Percentiles rank a stretch among this genome's conserved stretches.
phyloP scores from a whole-genome alignment of 2,888 invertebrate genomes.

The Catotricha subobsoleta region DNA sequence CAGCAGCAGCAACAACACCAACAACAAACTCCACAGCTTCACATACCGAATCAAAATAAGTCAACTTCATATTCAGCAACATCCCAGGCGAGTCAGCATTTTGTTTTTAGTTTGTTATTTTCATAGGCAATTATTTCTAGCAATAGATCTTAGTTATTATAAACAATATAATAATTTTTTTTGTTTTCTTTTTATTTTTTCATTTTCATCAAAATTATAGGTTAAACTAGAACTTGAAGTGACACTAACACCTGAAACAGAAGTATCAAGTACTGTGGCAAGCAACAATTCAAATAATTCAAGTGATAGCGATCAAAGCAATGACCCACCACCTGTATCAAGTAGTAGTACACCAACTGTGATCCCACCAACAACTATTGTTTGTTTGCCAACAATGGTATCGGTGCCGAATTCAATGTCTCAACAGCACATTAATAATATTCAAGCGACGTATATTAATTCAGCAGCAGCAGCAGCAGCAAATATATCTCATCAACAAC shows the following conservation, averaged over 20 bases:
- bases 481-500: background rate
- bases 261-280: conserved; percentile 36
- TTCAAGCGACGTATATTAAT: background rate
- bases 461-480: conserved; percentile 8
- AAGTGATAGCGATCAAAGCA: conserved; percentile 6
- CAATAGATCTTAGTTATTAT: too few relatives aligned
- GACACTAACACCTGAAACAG: conserved; percentile 43
- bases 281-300: conserved; percentile 8
- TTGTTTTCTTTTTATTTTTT: too few relatives aligned
- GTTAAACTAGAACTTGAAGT: conserved; percentile 38
- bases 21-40: conserved; percentile 3
- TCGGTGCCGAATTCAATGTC: conserved; percentile 18
- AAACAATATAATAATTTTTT: too few relatives aligned
- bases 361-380: conserved; percentile 35
- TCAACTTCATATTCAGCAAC: conserved; percentile 8
- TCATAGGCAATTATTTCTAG: too few relatives aligned
- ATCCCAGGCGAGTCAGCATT: conserved; percentile 10
- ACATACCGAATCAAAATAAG: background rate
- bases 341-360: conserved; percentile 26
- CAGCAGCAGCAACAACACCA: conserved; percentile 10
- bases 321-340: conserved; percentile 17
- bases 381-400: conserved; percentile 30
- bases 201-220: too few relatives aligned
- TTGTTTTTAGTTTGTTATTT: too few relatives aligned
- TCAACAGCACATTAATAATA: conserved; percentile 4